Base-by-base conservation (phyloP, 2,888 invertebrate genomes). In the Allolobophora icterica region DNA sequence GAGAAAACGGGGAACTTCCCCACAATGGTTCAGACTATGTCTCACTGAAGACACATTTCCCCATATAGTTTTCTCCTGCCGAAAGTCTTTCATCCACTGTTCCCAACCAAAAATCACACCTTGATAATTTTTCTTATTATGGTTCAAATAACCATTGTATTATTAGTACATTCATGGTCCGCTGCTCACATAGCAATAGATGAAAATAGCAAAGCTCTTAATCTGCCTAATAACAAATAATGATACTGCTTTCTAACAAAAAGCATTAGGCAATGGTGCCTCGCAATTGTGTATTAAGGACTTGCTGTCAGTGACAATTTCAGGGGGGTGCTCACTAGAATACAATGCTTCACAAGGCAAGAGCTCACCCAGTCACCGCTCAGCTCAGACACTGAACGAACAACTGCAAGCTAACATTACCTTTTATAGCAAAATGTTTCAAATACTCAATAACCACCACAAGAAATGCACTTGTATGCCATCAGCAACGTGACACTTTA, bases 311-410 rank as follows among this genome's bases (percentile, higher is more conserved):
- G 21, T 3, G 21, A 45, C 45, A 13, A 45, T 19, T 45, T 13
- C 19, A 45, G 13, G 45, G 45, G 21, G 45, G n/a, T n/a, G n/a
- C 45, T 45, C 71, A n/a, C 71, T n/a, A 71, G 71, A 52, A 71
- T 71, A 71, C 71, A 71, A 71, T 71, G 71, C 71, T 71, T 71
- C 71, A 71, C 71, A 71, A 71, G 71, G 71, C 71, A 71, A n/a
- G 71, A n/a, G 71, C 71, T 71, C n/a, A 11, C 30, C 11, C 30
- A n/a, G n/a, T 71, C 71, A 71, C n/a, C 5, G 71, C 71, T 71
- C 71, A 17, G 71, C 71, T 71, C 71, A 8, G 71, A 6, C 71
- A 71, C 30, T 0, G n/a, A 71, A n/a, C 71, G n/a, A 71, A 13
- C 17, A n/a, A n/a, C 30, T 17, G 24, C 24, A 21, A 24, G 2